A percentile compares a stretch with the other conserved stretches of the same genome.
These are phyloP conservation scores for Aphodius sticticus DNA, from an alignment of 2,888 invertebrate species.

Conservation along the genomic window DNA sequence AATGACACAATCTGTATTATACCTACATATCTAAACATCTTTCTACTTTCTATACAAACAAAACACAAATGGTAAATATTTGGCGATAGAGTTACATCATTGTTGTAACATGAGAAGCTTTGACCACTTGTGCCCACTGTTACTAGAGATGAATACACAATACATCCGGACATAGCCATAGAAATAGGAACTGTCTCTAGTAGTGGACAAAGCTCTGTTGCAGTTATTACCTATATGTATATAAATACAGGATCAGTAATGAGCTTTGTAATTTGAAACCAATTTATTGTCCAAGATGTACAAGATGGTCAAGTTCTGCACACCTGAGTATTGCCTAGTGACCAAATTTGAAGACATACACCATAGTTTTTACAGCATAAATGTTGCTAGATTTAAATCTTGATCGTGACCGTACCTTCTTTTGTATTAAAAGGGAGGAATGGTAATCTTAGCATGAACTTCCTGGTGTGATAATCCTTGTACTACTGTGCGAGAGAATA, in stretches of 20 bases:
- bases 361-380: no score
- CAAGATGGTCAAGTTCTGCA: neutral
- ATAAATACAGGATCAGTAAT: neutral
- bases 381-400: neutral
- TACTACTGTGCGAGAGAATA: neutral
- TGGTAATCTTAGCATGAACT: neutral
- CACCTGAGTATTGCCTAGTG: neutral
- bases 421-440: neutral
- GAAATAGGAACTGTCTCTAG: neutral
- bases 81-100: neutral
- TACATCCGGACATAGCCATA: neutral
- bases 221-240: neutral
- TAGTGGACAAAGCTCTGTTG: neutral
- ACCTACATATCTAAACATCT: no score
- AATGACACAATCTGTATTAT: no score
- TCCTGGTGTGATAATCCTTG: constrained; percentile 4
- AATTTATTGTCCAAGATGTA: neutral
- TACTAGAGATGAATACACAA: neutral
- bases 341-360: no score
- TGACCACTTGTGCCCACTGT: neutral
- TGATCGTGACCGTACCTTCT: neutral
- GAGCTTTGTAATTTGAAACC: neutral
- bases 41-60: no score
- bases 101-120: neutral
- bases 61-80: neutral